Conservation (phyloP, 2,888 invertebrate species). For the Helleia helle region DNA sequence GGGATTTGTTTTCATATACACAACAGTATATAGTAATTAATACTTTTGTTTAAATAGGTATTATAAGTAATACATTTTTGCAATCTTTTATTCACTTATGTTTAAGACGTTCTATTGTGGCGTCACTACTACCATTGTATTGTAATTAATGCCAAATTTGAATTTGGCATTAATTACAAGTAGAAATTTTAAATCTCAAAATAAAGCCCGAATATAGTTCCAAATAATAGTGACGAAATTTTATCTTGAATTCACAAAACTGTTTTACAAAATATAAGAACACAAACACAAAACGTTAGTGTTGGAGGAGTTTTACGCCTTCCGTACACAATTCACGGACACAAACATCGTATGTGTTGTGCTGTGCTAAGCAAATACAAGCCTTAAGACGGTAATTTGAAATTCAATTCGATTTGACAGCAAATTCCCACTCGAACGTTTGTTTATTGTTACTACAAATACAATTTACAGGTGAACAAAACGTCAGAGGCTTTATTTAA, state of each 20-base stretch:
- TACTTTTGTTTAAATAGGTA: too few species aligned
- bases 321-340: slow-evolving; percentile 21
- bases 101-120: too few species aligned
- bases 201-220: too few species aligned
- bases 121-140: too few species aligned
- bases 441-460: slow-evolving; percentile 13
- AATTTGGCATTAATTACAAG: too few species aligned
- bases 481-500: neutral
- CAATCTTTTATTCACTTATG: too few species aligned
- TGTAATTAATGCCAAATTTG: too few species aligned
- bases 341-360: neutral
- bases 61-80: too few species aligned
- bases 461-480: slow-evolving; percentile 12
- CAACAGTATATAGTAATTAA: too few species aligned
- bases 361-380: neutral
- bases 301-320: slow-evolving; percentile 25
- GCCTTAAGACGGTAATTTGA: neutral
- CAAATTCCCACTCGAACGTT: neutral
- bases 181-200: too few species aligned
- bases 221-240: slow-evolving; percentile 8
- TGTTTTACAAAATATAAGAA: slow-evolving; percentile 23
- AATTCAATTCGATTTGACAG: neutral
- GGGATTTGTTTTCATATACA: too few species aligned
- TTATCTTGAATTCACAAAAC: slow-evolving; percentile 18
- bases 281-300: slow-evolving; percentile 24